phyloP scores from a whole-genome alignment of 2,797 vertebrate species.

The Pipistrellus kuhlii region DNA sequence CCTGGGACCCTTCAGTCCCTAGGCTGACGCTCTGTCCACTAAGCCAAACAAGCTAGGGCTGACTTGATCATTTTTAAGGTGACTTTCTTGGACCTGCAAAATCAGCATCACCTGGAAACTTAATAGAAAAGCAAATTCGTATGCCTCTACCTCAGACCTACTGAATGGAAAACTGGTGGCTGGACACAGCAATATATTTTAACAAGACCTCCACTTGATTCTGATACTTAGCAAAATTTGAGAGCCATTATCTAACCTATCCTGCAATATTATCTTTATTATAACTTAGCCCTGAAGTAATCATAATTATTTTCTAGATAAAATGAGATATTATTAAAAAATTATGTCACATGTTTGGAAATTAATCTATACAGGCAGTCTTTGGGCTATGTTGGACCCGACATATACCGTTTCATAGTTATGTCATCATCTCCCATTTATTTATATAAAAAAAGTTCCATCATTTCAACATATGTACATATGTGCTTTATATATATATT shows the following conservation, averaged over 20 bases:
- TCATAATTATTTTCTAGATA: not conserved
- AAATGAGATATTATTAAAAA: not conserved
- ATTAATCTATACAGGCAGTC: not conserved
- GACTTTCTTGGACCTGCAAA: not conserved
- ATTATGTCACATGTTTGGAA: not conserved
- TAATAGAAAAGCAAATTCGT: not conserved
- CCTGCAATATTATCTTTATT: not conserved
- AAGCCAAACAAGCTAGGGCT: too few relatives aligned
- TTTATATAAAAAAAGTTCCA: too few relatives aligned
- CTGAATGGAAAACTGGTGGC: not conserved
- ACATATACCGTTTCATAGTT: too few relatives aligned
- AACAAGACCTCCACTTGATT: not conserved
- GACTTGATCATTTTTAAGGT: not conserved
- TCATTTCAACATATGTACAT: too few relatives aligned
- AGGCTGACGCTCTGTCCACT: too few relatives aligned
- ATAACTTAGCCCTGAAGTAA: not conserved
- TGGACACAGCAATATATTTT: not conserved
- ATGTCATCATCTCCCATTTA: too few relatives aligned
- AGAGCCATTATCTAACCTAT: not conserved
- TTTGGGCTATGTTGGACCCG: too few relatives aligned
- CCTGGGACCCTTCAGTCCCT: too few relatives aligned
- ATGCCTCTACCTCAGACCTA: not conserved
- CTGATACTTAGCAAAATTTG: not conserved
- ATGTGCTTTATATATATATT: too few relatives aligned
- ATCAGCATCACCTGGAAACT: not conserved